A percentile compares a stretch with the other conserved stretches of the same genome.
These are phyloP conservation scores for Palloptera scutellata DNA, from an alignment of 2,888 invertebrate genomes.

Conservation along the genomic window DNA sequence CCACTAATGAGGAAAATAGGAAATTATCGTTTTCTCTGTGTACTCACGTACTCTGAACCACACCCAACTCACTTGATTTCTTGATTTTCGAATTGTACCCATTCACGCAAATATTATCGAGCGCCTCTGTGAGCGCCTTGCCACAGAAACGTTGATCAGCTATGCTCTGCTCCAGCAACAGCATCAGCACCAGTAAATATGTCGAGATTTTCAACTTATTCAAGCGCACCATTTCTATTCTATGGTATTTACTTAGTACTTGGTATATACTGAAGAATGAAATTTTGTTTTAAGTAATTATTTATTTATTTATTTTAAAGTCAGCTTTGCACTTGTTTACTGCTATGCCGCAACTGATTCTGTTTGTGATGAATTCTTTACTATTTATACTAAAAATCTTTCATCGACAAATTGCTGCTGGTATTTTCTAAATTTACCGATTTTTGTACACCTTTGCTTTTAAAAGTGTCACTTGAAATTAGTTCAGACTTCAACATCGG, in stretches of 20 bases:
- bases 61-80: slow-evolving; percentile 37
- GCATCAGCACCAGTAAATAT: slow-evolving; percentile 6
- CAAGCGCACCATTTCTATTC: slow-evolving; percentile 1
- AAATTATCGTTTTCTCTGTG: too few species aligned
- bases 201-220: neutral
- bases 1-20: slow-evolving; percentile 29
- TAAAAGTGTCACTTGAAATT: slow-evolving; percentile 18
- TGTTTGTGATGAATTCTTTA: neutral
- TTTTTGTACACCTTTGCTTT: slow-evolving; percentile 2
- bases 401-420: neutral
- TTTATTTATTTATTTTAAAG: neutral
- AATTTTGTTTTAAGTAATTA: neutral
- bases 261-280: neutral
- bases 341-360: neutral
- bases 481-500: neutral
- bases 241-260: neutral
- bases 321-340: neutral
- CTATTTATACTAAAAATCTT: neutral
- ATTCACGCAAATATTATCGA: slow-evolving; percentile 43
- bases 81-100: slow-evolving; percentile 49
- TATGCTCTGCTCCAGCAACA: slow-evolving; percentile 4
- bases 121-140: slow-evolving; percentile 38
- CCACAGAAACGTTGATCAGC: slow-evolving; percentile 44
- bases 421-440: neutral
- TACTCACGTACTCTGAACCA: neutral